These are phyloP conservation scores for Notolabrus celidotus DNA, from an alignment of 2,797 vertebrate species.

Conservation along the genomic window DNA sequence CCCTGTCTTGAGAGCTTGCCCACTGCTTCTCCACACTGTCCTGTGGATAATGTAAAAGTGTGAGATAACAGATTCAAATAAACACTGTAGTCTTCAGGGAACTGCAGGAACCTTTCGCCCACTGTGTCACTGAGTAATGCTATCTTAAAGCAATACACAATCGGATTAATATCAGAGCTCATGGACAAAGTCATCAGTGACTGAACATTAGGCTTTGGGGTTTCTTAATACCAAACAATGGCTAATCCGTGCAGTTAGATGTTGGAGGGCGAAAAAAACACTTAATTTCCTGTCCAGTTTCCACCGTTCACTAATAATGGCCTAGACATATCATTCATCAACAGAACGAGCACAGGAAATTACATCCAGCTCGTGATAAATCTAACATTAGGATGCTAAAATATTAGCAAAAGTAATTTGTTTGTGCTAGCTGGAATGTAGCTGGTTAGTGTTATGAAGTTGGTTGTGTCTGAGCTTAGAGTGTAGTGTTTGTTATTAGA, in stretches of 20 bases:
- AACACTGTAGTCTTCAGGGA: too few relatives aligned
- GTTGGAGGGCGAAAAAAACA: neutral
- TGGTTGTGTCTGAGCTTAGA: neutral
- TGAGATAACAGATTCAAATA: neutral
- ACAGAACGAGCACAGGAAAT: constrained; percentile 19
- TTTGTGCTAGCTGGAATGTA: constrained; percentile 1
- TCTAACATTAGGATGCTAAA: neutral
- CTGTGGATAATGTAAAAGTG: constrained; percentile 14
- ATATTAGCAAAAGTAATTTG: neutral
- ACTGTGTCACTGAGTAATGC: neutral
- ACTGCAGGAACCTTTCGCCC: neutral
- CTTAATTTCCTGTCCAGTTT: constrained; percentile 17
- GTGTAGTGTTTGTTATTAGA: neutral
- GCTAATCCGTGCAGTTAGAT: neutral
- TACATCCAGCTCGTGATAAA: neutral
- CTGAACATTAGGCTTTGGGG: neutral
- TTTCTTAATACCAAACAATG: neutral
- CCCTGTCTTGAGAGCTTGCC: constrained; percentile 8
- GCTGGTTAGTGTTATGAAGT: neutral
- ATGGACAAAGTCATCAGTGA: neutral
- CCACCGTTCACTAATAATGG: constrained; percentile 1
- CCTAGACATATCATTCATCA: constrained; percentile 1
- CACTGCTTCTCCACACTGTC: neutral
- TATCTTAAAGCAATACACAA: neutral
- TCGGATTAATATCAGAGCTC: neutral